Evolutionary conservation across 2,113 vertebrate genomes (phyloP), one percentile per base, ranked within the genome.

Genomic region (Tragelaphus imberbis): DNA sequence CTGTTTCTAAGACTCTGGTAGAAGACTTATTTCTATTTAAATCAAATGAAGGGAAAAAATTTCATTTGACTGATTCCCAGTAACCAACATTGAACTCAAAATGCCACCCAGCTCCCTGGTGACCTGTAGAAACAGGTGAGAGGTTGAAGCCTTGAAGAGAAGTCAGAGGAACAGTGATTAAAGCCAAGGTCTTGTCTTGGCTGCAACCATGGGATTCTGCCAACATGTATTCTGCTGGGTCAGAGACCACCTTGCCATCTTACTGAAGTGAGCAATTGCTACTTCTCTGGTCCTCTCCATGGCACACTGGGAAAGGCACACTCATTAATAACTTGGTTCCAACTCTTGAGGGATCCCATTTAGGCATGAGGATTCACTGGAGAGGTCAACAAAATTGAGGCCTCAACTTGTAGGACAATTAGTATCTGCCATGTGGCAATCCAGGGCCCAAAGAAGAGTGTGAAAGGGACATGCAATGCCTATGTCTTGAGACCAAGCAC

Each of bases 341-440:
- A 1, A 44, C 77, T 95, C 95, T 87, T 95, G 68, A 97, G 53
- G 77, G 80, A 94, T 96, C 51, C 90, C 93, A 88, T 56, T 80
- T 71, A 27, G 19, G 4, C 40, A 94, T 81, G 82, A 63, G 85
- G 82, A 96, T 92, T 85, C 56, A 91, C 61, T 53, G 53, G 90
- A 97, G 94, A 87, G 90, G 86, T 75, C 77, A 96, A 98, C 94
- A 59, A 92, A 98, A 91, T 85, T 97, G 90, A 61, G 82, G 90
- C 59, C 90, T 92, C 94, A 86, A 30, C 84, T 97, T 51, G 77
- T 91, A 80, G 36, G 80, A 25, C 93, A 96, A 97, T 98, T 97
- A 98, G 4, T 75, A 91, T 93, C 40, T 3, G 87, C 96, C 82
- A 49, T 56, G 40, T 68, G 56, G 90, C 71, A 97, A 92, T 93